Percentiles rank a stretch among this genome's conserved stretches.
These are phyloP conservation scores for Leistus spinibarbis DNA, from an alignment of 2,888 invertebrate genomes.

Conservation along the genomic window DNA sequence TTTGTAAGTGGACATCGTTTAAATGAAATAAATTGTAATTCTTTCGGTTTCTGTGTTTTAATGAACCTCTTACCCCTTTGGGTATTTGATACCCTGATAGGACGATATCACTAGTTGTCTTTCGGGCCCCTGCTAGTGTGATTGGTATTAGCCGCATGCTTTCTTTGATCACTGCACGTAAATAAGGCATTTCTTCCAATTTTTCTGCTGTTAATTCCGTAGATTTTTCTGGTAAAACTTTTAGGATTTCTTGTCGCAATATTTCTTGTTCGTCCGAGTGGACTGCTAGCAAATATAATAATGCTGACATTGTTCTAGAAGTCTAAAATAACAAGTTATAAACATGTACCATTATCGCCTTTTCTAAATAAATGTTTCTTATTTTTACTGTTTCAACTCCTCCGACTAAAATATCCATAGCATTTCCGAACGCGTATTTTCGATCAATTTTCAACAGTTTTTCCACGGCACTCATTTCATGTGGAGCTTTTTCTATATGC, in stretches of 20 bases:
- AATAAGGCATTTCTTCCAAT: constrained; percentile 55
- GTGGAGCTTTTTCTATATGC: constrained; percentile 52
- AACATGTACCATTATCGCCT: neutral
- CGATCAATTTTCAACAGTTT: constrained; percentile 66
- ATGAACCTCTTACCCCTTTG: constrained; percentile 51
- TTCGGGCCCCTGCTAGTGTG: constrained; percentile 32
- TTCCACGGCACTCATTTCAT: constrained; percentile 67
- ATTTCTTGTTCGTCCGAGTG: constrained; percentile 54
- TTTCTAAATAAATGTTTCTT: neutral
- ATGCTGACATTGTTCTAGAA: constrained; percentile 53
- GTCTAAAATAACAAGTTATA: constrained; percentile 50
- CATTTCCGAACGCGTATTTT: constrained; percentile 68
- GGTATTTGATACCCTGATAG: constrained; percentile 50
- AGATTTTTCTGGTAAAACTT: constrained; percentile 43
- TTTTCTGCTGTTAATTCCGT: constrained; percentile 49
- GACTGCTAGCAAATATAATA: constrained; percentile 54
- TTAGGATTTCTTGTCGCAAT: constrained; percentile 52
- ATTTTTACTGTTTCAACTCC: constrained; percentile 72
- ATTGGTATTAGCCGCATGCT: constrained; percentile 54
- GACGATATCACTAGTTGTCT: constrained; percentile 45
- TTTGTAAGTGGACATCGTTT: too few species aligned
- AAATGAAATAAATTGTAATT: too few species aligned
- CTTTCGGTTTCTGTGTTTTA: too few species aligned
- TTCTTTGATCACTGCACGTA: constrained; percentile 68
- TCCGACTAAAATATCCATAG: constrained; percentile 71